Evolutionary conservation across 2,888 invertebrate genomes (phyloP), one percentile per base, ranked within the genome.

Genomic region (Tipula unca): DNA sequence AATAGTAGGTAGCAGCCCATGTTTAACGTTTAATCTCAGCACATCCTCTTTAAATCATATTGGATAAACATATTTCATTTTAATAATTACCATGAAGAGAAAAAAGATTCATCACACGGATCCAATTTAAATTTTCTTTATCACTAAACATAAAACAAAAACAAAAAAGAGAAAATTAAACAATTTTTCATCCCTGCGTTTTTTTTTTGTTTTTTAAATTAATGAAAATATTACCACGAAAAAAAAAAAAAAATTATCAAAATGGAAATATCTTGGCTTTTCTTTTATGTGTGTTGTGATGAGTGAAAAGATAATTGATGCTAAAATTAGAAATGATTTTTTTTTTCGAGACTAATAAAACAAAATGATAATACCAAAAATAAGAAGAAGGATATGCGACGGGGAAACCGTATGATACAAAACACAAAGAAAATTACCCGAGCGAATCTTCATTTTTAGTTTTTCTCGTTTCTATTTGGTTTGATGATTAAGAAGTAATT

Each of bases 401-500:
- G 13, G 14, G 69, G 69, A 25, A 25, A 69, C 69, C 69, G 25
- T 69, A 69, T 69, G 69, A 69, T 69, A 25, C 4, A 48, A 25
- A 48, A 69, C 13, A 69, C 20, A 69, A 69, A 69, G 69, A 69
- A 69, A 69, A 25, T 69, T 69, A 69, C 25, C 69, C 69, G 8
- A 69, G 69, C 69, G 25, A 25, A 69, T 10, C 25, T 20, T 69
- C 6, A 69, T 25, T 69, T 69, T 25, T 25, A 25, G 69, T 10
- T 25, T 69, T 69, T 69, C 2, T 69, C n/a, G 48, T 20, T 69
- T 69, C 25, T 20, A 13, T 69, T 69, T 69, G 25, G 69, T 69
- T 69, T 69, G 69, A 69, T 69, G 69, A 69, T 69, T 69, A 69
- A 69, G 69, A 69, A 69, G 69, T 69, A 69, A 69, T 69, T 69